Conservation (phyloP, 2,797 vertebrate genomes). For the Rhinatrema bivittatum region DNA sequence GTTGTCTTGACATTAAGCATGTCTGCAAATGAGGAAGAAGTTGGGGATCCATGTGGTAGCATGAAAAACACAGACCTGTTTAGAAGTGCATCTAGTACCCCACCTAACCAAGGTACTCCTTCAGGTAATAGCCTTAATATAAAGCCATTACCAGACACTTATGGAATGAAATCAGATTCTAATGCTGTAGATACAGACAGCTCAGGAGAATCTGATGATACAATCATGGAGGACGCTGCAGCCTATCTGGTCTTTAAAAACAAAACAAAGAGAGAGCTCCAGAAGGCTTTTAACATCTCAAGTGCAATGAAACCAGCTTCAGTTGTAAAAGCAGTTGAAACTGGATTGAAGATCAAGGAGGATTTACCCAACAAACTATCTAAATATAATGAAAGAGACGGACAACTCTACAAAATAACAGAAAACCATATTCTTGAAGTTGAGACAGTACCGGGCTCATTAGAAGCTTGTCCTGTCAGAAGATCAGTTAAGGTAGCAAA, state of each 20-base stretch:
- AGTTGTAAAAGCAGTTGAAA: neutral
- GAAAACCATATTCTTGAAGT: neutral
- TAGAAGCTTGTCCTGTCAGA: neutral
- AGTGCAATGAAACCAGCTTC: neutral
- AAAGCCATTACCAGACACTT: too few relatives aligned
- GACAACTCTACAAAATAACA: neutral
- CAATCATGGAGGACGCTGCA: constrained; percentile 69
- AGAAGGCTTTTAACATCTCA: too few relatives aligned
- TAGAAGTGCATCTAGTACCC: too few relatives aligned
- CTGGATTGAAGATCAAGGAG: too few relatives aligned
- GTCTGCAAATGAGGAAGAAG: too few relatives aligned
- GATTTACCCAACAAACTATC: constrained; percentile 5
- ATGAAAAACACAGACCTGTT: too few relatives aligned
- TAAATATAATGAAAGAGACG: neutral
- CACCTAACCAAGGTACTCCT: too few relatives aligned
- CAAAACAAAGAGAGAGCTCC: neutral
- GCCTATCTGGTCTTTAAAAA: constrained; percentile 5
- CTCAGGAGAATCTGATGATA: constrained; percentile 84
- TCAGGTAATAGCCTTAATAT: too few relatives aligned
- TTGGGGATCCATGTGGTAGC: too few relatives aligned
- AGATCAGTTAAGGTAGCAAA: neutral
- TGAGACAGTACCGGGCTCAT: neutral
- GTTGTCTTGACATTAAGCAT: too few relatives aligned
- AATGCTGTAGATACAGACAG: constrained; percentile 76
- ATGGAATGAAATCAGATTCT: too few relatives aligned